Conservation (phyloP, 2,888 invertebrate genomes). For the Leucania comma region DNA sequence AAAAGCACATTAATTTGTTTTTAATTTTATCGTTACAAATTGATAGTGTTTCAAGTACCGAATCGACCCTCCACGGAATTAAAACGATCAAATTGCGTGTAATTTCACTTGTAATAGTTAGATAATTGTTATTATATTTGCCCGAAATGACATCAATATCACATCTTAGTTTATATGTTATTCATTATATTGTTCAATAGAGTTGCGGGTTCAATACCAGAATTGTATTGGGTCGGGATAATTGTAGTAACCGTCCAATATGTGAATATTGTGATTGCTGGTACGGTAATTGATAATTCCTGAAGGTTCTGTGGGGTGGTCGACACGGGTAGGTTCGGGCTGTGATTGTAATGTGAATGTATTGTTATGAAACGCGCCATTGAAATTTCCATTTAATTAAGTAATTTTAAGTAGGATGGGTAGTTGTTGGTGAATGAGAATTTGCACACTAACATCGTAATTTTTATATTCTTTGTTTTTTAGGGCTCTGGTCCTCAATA, state of each 20-base stretch:
- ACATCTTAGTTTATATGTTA: constrained; percentile 11
- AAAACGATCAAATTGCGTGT: too few relatives aligned
- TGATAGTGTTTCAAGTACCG: too few relatives aligned
- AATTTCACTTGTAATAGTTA: not conserved
- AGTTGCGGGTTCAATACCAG: constrained; percentile 12
- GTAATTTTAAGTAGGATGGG: not conserved
- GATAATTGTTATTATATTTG: not conserved
- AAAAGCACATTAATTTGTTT: too few relatives aligned
- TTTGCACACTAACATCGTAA: not conserved
- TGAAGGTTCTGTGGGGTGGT: constrained; percentile 15
- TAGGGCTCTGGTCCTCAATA: too few relatives aligned
- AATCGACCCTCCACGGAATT: too few relatives aligned
- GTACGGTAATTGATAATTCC: constrained; percentile 42
- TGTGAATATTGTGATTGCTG: constrained; percentile 23
- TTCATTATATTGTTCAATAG: constrained; percentile 17
- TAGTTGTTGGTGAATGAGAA: not conserved
- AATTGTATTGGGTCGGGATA: constrained; percentile 11
- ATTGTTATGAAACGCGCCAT: constrained; percentile 22
- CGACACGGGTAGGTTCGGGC: constrained; percentile 13
- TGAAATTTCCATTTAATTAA: not conserved
- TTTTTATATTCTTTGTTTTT: not conserved
- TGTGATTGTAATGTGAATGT: constrained; percentile 10
- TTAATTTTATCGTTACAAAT: too few relatives aligned
- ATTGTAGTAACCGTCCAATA: constrained; percentile 38
- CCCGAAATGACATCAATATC: constrained; percentile 4